Conservation (phyloP, 2,888 invertebrate species). For the Dascillus cervinus region DNA sequence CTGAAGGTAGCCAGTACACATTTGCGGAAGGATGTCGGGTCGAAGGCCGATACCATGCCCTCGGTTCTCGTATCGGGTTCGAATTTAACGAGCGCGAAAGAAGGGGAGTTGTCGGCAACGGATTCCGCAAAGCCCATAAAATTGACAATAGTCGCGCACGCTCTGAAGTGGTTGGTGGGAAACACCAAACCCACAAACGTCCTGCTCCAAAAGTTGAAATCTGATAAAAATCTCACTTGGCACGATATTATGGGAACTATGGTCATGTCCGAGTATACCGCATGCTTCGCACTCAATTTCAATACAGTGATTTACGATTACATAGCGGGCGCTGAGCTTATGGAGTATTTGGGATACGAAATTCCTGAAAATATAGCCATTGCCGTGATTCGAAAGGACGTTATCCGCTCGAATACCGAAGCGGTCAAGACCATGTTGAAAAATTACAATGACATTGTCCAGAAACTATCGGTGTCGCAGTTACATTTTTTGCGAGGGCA, state of each 20-base stretch:
- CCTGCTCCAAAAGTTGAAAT: slow-evolving; percentile 29
- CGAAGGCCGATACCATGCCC: too few relatives aligned
- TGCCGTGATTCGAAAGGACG: slow-evolving; percentile 54
- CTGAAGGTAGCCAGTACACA: too few relatives aligned
- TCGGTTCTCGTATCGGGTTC: too few relatives aligned
- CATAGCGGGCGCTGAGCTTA: slow-evolving; percentile 64
- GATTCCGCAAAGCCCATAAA: too few relatives aligned
- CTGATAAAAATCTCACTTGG: slow-evolving; percentile 49
- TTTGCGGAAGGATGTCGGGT: too few relatives aligned
- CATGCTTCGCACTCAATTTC: slow-evolving; percentile 62
- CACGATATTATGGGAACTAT: slow-evolving; percentile 60
- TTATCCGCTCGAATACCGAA: slow-evolving; percentile 59
- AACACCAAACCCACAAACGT: slow-evolving; percentile 19
- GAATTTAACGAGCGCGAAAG: too few relatives aligned
- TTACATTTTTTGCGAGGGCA: slow-evolving; percentile 61
- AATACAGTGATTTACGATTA: slow-evolving; percentile 56
- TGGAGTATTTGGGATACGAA: slow-evolving; percentile 61
- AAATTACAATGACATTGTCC: slow-evolving; percentile 57
- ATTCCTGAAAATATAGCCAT: slow-evolving; percentile 48
- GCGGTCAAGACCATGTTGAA: slow-evolving; percentile 51
- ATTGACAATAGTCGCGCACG: slow-evolving; percentile 11
- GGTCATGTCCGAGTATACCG: slow-evolving; percentile 58
- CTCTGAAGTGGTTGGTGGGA: slow-evolving; percentile 19
- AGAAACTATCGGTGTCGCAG: slow-evolving; percentile 64
- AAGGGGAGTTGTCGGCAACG: too few relatives aligned